Evolutionary conservation across 2,113 vertebrate species (phyloP).

Genomic region (Corythaixoides concolor): DNA sequence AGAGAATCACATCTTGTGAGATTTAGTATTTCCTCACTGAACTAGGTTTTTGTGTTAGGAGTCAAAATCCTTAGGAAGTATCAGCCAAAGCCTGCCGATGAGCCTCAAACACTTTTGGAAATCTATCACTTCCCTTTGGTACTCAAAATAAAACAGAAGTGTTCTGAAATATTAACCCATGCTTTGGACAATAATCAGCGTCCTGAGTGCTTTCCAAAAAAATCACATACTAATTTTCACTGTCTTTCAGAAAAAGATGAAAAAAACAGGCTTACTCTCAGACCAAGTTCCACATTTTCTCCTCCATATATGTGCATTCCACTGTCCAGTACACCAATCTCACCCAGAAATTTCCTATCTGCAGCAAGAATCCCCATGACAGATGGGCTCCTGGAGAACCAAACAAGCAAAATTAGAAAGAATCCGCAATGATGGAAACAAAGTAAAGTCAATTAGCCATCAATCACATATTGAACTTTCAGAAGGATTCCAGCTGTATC

Average conservation of each 20-base stretch:
- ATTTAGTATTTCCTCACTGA: background rate
- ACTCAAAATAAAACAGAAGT: background rate
- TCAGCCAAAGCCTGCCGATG: background rate
- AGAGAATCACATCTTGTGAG: background rate
- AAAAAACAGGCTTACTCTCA: slow-evolving; percentile 69
- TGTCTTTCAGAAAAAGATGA: background rate
- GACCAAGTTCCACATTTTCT: slow-evolving; percentile 80
- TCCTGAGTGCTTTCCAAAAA: background rate
- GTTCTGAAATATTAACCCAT: background rate
- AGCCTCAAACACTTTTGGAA: background rate
- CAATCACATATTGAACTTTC: background rate
- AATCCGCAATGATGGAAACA: background rate
- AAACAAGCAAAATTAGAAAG: background rate
- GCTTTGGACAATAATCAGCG: background rate
- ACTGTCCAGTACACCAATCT: slow-evolving; percentile 77
- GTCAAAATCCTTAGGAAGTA: background rate
- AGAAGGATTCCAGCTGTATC: background rate
- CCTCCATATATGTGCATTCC: slow-evolving; percentile 82
- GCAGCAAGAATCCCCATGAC: slow-evolving; percentile 79
- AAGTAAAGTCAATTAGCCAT: background rate
- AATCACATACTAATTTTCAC: background rate
- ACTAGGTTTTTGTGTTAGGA: background rate
- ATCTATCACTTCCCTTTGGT: background rate
- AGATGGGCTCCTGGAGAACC: slow-evolving; percentile 73
- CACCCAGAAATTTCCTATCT: slow-evolving; percentile 77